phyloP scores from a whole-genome alignment of 2,888 invertebrate genomes.

The Byasa hedistus region DNA sequence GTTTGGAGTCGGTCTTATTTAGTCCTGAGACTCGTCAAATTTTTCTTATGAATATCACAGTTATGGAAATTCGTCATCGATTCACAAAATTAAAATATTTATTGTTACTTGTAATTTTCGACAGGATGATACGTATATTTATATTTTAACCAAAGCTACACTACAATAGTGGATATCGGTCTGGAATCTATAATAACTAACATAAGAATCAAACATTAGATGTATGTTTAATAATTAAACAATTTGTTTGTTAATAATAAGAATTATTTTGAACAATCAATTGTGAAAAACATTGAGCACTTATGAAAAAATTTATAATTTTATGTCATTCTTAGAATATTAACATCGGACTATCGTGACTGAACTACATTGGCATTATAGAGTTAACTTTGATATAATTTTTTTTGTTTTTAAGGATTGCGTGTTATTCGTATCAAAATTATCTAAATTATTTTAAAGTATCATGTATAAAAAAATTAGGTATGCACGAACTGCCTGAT shows the following conservation, averaged over 20 bases:
- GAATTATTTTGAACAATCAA: too few relatives aligned
- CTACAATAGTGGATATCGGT: background rate
- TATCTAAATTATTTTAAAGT: background rate
- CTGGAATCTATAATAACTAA: too few relatives aligned
- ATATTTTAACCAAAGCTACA: background rate
- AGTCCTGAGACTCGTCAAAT: background rate
- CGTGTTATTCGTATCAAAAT: background rate
- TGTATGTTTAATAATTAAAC: too few relatives aligned
- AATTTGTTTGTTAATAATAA: too few relatives aligned
- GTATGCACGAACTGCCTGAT: background rate
- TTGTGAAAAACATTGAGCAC: too few relatives aligned
- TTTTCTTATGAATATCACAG: background rate
- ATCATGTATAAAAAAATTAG: background rate
- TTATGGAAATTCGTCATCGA: background rate
- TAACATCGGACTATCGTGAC: background rate
- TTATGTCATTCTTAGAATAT: too few relatives aligned
- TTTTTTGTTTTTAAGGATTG: background rate
- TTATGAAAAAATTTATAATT: too few relatives aligned
- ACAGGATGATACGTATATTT: background rate
- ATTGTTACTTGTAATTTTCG: background rate
- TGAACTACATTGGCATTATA: background rate
- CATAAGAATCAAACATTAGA: too few relatives aligned
- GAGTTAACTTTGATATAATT: background rate
- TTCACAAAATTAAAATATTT: background rate
- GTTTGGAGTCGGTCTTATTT: too few relatives aligned